Conservation (phyloP, 2,113 vertebrate species). For the Sarotherodon lohbergeri region DNA sequence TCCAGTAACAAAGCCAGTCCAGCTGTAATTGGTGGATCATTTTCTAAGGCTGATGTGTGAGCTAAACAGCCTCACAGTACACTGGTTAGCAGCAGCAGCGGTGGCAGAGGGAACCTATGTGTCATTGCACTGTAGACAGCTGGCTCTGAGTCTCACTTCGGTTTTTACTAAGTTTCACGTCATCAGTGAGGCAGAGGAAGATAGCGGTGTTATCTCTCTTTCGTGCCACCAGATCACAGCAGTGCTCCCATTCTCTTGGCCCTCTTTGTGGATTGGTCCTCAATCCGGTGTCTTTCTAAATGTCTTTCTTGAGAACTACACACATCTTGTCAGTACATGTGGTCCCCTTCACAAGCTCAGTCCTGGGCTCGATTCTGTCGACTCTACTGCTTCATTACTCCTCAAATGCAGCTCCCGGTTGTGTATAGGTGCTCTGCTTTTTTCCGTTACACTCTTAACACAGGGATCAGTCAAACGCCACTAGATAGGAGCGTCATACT, state of each 20-base stretch:
- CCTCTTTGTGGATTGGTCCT: background rate
- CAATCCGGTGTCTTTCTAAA: background rate
- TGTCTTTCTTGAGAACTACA: background rate
- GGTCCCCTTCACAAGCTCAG: constrained; percentile 3
- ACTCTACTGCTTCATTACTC: background rate
- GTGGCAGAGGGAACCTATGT: constrained; percentile 48
- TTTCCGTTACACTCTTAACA: background rate
- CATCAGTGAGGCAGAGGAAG: constrained; percentile 9
- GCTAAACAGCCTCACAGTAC: background rate
- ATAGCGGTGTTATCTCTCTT: background rate
- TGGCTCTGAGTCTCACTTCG: constrained; percentile 25
- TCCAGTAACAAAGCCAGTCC: background rate
- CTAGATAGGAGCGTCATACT: constrained; percentile 91
- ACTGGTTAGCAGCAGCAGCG: constrained; percentile 43
- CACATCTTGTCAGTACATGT: background rate
- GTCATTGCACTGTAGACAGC: constrained; percentile 48
- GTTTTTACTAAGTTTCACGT: constrained; percentile 35
- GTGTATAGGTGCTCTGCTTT: background rate
- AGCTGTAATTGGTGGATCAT: constrained; percentile 5
- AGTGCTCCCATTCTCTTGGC: background rate
- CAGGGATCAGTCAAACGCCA: background rate
- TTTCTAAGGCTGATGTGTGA: constrained; percentile 11
- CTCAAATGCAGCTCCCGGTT: background rate
- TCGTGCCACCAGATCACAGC: background rate
- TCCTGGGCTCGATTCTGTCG: background rate